Evolutionary conservation across 2,797 vertebrate genomes (phyloP).

Genomic region (Anguilla anguilla): DNA sequence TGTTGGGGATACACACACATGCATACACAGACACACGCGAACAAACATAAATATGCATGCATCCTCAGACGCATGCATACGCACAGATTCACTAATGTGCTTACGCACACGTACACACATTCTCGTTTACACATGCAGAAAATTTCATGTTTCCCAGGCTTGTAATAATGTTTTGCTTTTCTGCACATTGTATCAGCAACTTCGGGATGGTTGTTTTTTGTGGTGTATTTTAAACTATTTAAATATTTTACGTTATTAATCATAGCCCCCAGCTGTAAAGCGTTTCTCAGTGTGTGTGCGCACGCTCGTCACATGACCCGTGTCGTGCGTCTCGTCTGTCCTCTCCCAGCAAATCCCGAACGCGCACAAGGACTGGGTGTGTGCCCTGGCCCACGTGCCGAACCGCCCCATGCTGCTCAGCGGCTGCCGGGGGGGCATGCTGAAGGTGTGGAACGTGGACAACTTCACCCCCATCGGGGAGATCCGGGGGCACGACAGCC

Average conservation of each 20-base stretch:
- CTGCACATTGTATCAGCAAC: conserved; percentile 60
- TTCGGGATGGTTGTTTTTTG: neutral
- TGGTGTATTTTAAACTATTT: neutral
- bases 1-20: neutral
- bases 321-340: neutral
- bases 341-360: conserved; percentile 91
- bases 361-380: conserved; percentile 97
- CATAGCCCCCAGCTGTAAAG: conserved; percentile 39
- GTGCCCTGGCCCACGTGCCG: conserved; percentile 89
- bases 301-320: neutral
- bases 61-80: neutral
- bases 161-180: conserved; percentile 25
- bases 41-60: neutral
- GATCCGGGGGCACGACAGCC: conserved; percentile 93
- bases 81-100: neutral
- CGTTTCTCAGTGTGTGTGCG: neutral
- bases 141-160: neutral
- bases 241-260: conserved; percentile 27
- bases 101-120: neutral
- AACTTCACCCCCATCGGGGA: conserved; percentile 92
- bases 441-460: conserved; percentile 98
- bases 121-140: neutral
- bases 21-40: neutral
- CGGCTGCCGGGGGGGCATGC: conserved; percentile 86
- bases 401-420: conserved; percentile 92